Conservation (phyloP, 2,113 vertebrate genomes). For the Labrus mixtus region DNA sequence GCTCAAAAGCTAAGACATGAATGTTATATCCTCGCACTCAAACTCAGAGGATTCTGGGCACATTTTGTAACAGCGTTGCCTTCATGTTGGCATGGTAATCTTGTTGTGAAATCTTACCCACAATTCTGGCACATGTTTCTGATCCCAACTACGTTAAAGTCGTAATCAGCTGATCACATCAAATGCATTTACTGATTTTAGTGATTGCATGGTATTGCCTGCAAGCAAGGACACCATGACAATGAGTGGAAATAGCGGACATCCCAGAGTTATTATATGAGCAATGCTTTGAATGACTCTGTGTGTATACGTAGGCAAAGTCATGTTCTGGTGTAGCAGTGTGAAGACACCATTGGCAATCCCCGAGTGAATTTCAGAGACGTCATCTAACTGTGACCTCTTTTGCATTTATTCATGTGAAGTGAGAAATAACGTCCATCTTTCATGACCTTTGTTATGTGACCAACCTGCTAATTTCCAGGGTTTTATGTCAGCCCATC, state of each 20-base stretch:
- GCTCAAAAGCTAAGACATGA: background rate
- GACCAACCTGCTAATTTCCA: background rate
- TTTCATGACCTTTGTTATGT: background rate
- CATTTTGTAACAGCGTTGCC: background rate
- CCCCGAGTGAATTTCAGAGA: too few species aligned
- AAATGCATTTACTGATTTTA: background rate
- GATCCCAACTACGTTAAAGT: background rate
- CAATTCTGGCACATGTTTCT: background rate
- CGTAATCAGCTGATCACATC: background rate
- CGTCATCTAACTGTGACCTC: background rate
- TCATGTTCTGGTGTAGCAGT: background rate
- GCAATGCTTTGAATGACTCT: background rate
- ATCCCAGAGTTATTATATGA: background rate
- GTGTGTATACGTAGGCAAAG: background rate
- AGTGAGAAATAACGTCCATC: background rate
- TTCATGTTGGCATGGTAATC: background rate
- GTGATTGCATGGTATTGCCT: background rate
- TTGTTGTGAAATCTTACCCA: constrained; percentile 9
- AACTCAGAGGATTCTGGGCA: background rate
- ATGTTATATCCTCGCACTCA: background rate
- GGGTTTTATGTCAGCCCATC: background rate
- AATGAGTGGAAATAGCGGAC: background rate
- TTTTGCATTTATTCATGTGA: background rate
- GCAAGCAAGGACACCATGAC: background rate
- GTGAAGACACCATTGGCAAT: background rate